Evolutionary conservation across 2,113 vertebrate genomes (phyloP).

Genomic region (Bubo scandiacus): DNA sequence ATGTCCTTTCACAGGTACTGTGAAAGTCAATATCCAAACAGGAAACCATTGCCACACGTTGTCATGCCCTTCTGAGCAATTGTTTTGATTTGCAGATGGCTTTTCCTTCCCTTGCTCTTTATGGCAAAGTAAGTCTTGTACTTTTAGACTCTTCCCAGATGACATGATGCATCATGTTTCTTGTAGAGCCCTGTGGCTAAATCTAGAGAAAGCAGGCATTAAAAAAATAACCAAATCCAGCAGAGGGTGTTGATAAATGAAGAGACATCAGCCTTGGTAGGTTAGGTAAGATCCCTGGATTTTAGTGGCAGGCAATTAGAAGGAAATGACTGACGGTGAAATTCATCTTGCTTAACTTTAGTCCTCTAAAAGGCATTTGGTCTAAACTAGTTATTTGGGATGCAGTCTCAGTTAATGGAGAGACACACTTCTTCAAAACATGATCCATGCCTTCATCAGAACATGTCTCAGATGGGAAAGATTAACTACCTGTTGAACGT

Average conservation of each 20-base stretch:
- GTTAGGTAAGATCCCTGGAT: background rate
- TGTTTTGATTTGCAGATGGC: background rate
- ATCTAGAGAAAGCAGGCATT: background rate
- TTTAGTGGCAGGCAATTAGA: background rate
- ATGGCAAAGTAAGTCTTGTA: background rate
- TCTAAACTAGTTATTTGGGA: background rate
- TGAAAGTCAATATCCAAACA: conserved; percentile 24
- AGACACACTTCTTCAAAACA: background rate
- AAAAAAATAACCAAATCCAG: background rate
- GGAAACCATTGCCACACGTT: background rate
- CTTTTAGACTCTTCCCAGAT: background rate
- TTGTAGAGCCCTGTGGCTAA: background rate
- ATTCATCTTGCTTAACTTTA: background rate
- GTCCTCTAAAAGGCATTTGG: background rate
- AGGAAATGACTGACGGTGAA: background rate
- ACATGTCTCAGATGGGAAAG: background rate
- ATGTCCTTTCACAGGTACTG: background rate
- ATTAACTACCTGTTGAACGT: background rate
- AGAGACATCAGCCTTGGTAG: background rate
- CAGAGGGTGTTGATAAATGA: background rate
- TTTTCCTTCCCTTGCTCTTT: conserved; percentile 2
- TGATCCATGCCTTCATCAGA: background rate
- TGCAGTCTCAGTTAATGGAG: background rate
- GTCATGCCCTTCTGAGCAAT: background rate
- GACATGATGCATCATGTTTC: background rate